Evolutionary conservation across 1,140 invertebrate species (phyloP).

Genomic region (Cydia fagiglandana): DNA sequence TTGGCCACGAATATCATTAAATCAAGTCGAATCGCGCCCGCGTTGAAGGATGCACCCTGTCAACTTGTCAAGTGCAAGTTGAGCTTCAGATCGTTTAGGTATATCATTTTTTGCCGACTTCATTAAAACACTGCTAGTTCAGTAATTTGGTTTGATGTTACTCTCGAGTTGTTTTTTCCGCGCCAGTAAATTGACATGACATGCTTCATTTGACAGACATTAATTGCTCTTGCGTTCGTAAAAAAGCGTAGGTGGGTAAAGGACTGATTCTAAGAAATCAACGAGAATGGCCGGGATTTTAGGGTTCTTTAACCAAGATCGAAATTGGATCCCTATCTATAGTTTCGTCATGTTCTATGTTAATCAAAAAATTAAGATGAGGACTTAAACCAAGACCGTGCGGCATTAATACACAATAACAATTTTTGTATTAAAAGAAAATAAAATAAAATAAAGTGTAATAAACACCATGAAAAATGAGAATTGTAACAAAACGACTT

Average conservation of each 20-base stretch:
- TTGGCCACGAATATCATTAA: background rate
- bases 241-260: background rate
- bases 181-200: slow-evolving; percentile 4
- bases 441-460: no score
- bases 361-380: no score
- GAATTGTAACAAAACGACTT: no score
- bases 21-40: background rate
- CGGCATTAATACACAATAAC: no score
- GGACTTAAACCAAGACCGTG: no score
- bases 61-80: background rate
- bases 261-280: background rate
- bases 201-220: slow-evolving; percentile 7
- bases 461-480: no score
- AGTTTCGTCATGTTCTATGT: no score
- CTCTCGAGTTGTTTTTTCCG: background rate
- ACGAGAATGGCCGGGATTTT: background rate
- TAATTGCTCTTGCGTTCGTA: slow-evolving; percentile 5
- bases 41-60: background rate
- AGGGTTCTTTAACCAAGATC: no score
- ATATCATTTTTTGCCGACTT: background rate
- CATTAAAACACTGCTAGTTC: background rate
- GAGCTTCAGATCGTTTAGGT: background rate
- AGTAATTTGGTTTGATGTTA: background rate
- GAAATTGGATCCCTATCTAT: no score
- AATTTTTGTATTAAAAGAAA: no score